A percentile compares a stretch with the other conserved stretches of the same genome.
Evolutionary conservation across 2,888 invertebrate species (phyloP).

Genomic region (Andricus quercusramuli): DNA sequence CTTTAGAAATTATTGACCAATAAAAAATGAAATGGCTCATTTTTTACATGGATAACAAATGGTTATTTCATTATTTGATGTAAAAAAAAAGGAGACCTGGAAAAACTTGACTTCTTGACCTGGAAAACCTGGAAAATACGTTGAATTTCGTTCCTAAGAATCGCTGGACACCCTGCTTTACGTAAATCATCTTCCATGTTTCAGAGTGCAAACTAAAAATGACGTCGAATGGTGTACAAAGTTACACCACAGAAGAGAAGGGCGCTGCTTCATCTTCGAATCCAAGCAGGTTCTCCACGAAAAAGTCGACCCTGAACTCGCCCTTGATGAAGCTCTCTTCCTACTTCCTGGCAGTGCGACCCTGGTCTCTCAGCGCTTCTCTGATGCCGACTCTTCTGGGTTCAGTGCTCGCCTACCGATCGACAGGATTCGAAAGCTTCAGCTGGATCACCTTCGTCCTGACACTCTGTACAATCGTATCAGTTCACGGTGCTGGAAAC

Average conservation of each 20-base stretch:
- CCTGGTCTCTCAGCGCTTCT: conserved; percentile 96
- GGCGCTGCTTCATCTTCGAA: not conserved
- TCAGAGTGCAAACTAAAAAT: conserved; percentile 52
- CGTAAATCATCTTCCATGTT: conserved; percentile 22
- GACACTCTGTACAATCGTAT: conserved; percentile 91
- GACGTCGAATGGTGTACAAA: conserved; percentile 58
- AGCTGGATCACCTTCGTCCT: conserved; percentile 89
- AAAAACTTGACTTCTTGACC: too few relatives aligned
- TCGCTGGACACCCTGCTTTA: too few relatives aligned
- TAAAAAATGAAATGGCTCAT: too few relatives aligned
- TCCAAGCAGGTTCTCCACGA: conserved; percentile 11
- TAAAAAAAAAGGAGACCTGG: too few relatives aligned
- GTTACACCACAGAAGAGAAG: conserved; percentile 43
- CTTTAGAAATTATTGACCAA: too few relatives aligned
- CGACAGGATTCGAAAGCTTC: conserved; percentile 87
- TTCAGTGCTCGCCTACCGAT: conserved; percentile 92
- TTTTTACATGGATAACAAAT: too few relatives aligned
- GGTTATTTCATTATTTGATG: too few relatives aligned
- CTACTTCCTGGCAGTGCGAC: conserved; percentile 92
- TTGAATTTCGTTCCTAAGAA: too few relatives aligned
- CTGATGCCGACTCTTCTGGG: conserved; percentile 94
- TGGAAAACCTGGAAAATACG: too few relatives aligned
- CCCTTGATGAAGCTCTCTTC: conserved; percentile 93
- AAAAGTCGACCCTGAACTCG: conserved; percentile 66
- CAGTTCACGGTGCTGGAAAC: conserved; percentile 97